Evolutionary conservation across 2,797 vertebrate genomes (phyloP).

Genomic region (Merluccius polli): DNA sequence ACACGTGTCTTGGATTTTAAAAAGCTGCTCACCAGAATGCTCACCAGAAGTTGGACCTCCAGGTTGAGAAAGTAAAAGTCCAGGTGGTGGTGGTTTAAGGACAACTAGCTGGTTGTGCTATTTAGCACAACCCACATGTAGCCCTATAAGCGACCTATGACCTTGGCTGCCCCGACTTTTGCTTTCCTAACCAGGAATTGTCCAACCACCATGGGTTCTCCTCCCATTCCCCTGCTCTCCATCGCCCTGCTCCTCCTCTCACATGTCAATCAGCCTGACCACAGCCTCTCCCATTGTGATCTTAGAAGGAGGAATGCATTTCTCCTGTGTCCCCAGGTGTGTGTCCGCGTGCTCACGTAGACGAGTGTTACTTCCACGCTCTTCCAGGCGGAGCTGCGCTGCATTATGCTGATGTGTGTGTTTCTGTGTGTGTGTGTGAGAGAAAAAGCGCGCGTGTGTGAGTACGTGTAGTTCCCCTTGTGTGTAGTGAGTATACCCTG

Average conservation of each 20-base stretch:
- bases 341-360: not conserved
- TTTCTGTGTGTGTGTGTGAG: not conserved
- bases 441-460: not conserved
- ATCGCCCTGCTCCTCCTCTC: constrained; percentile 1
- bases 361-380: not conserved
- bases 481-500: constrained; percentile 46
- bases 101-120: too few relatives aligned
- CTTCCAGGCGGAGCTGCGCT: not conserved
- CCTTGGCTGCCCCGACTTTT: not conserved
- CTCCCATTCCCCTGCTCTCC: not conserved
- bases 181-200: not conserved
- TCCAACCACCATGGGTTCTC: not conserved
- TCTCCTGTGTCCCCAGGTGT: constrained; percentile 26
- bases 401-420: not conserved
- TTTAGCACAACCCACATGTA: too few relatives aligned
- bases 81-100: too few relatives aligned
- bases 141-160: not conserved
- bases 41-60: not conserved
- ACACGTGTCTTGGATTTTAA: not conserved
- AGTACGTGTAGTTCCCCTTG: constrained; percentile 42
- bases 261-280: constrained; percentile 23
- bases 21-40: not conserved
- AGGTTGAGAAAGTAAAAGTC: not conserved
- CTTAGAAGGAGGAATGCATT: not conserved
- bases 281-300: constrained; percentile 21